phyloP scores from a whole-genome alignment of 1,140 invertebrate genomes.

The Samia ricini region DNA sequence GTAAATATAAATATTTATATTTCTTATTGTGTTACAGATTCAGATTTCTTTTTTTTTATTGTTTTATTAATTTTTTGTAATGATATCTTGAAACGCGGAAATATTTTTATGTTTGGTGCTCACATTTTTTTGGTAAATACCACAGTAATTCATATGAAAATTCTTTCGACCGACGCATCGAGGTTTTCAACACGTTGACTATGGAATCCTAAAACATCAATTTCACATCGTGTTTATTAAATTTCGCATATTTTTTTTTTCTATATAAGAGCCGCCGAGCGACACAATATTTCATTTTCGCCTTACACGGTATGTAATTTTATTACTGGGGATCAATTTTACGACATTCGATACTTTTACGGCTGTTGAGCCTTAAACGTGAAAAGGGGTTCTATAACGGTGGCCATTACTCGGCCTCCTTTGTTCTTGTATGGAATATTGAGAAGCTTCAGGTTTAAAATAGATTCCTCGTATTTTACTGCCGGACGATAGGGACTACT shows the following conservation, averaged over 20 bases:
- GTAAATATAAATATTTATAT: too few species aligned
- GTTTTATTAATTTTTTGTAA: too few species aligned
- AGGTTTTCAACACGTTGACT: background rate
- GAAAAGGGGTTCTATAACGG: slow-evolving; percentile 43
- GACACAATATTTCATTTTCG: slow-evolving; percentile 51
- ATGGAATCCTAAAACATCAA: slow-evolving; percentile 17
- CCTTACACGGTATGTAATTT: slow-evolving; percentile 47
- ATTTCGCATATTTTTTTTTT: slow-evolving; percentile 27
- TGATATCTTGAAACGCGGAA: too few species aligned
- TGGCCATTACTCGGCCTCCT: slow-evolving; percentile 30
- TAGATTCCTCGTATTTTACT: slow-evolving; percentile 29
- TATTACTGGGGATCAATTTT: slow-evolving; percentile 55
- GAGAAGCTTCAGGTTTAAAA: slow-evolving; percentile 32
- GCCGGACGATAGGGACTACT: slow-evolving; percentile 8
- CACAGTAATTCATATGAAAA: too few species aligned
- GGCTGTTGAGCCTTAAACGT: slow-evolving; percentile 47
- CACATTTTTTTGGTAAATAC: too few species aligned
- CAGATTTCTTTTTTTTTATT: too few species aligned
- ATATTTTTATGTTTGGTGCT: too few species aligned
- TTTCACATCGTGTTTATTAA: slow-evolving; percentile 31
- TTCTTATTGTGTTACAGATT: too few species aligned
- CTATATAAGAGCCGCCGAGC: slow-evolving; percentile 19
- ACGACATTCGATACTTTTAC: slow-evolving; percentile 56
- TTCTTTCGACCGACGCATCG: too few species aligned
- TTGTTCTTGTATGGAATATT: slow-evolving; percentile 37